phyloP scores from a whole-genome alignment of 2,113 vertebrate species.

The Agapornis roseicollis region DNA sequence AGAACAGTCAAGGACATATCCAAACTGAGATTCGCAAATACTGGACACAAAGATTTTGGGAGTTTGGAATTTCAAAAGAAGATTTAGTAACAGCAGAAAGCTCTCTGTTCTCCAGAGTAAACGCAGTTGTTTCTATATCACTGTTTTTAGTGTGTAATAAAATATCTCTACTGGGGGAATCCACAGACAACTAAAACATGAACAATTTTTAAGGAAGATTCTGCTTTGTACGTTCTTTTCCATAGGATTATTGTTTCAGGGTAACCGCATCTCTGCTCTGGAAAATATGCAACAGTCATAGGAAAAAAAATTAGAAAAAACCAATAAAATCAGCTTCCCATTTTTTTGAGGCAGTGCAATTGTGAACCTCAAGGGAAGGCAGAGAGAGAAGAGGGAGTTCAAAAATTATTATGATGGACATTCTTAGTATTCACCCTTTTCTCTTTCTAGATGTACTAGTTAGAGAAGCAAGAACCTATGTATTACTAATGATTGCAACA shows the following conservation, averaged over 20 bases:
- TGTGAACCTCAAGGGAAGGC: not conserved
- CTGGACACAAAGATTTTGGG: not conserved
- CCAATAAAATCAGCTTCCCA: accelerated
- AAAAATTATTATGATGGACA: not conserved
- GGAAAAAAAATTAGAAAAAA: not conserved
- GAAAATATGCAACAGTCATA: not conserved
- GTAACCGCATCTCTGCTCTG: not conserved
- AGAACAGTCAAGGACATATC: not conserved
- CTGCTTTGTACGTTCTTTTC: not conserved
- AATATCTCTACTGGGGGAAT: not conserved
- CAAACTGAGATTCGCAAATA: not conserved
- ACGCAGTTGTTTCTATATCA: not conserved
- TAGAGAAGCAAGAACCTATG: not conserved
- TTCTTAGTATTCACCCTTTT: not conserved
- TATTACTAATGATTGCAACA: not conserved
- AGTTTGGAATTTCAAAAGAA: not conserved
- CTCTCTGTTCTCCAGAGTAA: not conserved
- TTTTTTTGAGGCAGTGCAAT: not conserved
- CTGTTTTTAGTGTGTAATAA: not conserved
- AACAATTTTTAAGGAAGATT: not conserved
- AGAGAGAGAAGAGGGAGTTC: not conserved
- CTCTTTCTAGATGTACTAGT: not conserved
- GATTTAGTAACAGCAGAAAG: not conserved
- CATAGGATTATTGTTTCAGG: not conserved
- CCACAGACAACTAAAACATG: not conserved